phyloP scores from a whole-genome alignment of 2,797 vertebrate genomes.

The Vultur gryphus region DNA sequence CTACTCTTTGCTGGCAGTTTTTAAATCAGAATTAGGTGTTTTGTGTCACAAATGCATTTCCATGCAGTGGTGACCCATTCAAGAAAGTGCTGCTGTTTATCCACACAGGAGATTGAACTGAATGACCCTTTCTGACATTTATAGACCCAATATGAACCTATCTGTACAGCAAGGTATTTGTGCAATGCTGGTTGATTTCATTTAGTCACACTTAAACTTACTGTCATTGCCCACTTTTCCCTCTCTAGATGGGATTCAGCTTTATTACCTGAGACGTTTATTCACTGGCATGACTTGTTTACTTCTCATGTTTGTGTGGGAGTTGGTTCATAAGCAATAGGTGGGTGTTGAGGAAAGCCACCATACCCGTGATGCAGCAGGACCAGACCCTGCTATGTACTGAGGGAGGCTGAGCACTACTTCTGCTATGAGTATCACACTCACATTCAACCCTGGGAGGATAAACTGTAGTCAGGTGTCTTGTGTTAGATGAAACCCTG shows the following conservation, averaged over 20 bases:
- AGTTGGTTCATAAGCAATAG: not conserved
- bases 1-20: not conserved
- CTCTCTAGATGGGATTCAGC: not conserved
- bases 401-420: not conserved
- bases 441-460: not conserved
- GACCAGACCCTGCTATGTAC: not conserved
- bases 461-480: not conserved
- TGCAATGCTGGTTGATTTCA: not conserved
- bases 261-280: not conserved
- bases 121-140: not conserved
- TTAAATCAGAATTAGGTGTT: not conserved
- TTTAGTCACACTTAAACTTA: not conserved
- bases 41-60: not conserved
- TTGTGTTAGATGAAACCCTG: not conserved
- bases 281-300: not conserved
- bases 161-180: not conserved
- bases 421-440: not conserved
- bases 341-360: not conserved
- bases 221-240: not conserved
- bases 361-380: rapidly evolving
- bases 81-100: not conserved
- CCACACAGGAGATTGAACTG: not conserved
- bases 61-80: not conserved
- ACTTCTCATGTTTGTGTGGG: not conserved
- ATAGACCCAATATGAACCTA: not conserved